Evolutionary conservation across 1,140 invertebrate genomes (phyloP), one percentile per base, ranked within the genome.

Genomic region (Papilio helenus): DNA sequence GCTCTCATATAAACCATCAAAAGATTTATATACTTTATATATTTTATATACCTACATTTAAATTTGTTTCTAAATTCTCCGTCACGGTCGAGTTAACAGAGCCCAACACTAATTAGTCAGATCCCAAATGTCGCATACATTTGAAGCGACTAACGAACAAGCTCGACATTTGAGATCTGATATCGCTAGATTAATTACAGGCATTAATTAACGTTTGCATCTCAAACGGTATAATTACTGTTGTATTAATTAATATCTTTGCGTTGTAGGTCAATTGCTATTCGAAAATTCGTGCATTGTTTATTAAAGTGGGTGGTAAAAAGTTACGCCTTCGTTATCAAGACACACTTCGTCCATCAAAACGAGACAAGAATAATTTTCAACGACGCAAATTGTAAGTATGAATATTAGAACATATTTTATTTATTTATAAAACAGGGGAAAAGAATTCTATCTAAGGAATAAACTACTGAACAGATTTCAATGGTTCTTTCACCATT

Each of bases 81-180:
- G 71, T 44, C 34, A 72, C 71, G 71, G 18, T 72, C 71, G 71
- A 72, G 18, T 72, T 72, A 3, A 72, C 72, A 44, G 2, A n/a
- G 23, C 44, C 26, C 26, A 3, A 49, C 39, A 74, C 72, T 74
- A 74, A 74, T 74, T 74, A 74, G 72, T 74, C 72, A 74, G 72
- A 23, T 29, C 44, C 72, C n/a, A 74, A 74, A 74, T 74, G 42
- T 74, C 72, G 23, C 20, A 44, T 44, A 44, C 10, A 74, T 74
- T 74, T 49, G n/a, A 74, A 20, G 23, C 72, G 42, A 49, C 42
- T 74, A 74, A 74, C 20, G 72, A 49, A 74, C 44, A 39, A 46
- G 42, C 58, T 72, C n/a, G 34, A 44, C 72, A 26, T 49, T 49
- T 44, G 20, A 74, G 72, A 74, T 74, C 42, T 74, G 5, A 49